These are phyloP conservation scores for Brachionus angularis DNA, from an alignment of 1,140 invertebrate genomes.

Conservation along the genomic window DNA sequence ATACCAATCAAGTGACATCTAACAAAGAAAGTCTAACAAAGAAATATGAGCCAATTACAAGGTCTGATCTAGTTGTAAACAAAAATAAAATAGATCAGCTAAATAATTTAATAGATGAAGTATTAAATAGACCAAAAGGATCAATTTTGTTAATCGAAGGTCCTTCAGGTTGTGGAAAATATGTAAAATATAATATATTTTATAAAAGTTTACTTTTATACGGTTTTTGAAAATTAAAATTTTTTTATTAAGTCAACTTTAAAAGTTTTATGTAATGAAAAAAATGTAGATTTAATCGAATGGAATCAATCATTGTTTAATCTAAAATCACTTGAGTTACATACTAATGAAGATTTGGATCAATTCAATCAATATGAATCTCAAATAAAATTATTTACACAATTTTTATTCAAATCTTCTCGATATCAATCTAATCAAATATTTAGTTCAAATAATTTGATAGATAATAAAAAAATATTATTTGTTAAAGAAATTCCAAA, in stretches of 20 bases:
- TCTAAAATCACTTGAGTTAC: slow-evolving; percentile 28
- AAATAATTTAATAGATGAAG: slow-evolving; percentile 10
- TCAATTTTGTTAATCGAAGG: slow-evolving; percentile 32
- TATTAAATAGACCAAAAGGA: not conserved
- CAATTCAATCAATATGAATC: not conserved
- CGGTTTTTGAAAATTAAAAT: not conserved
- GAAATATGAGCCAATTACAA: slow-evolving; percentile 6
- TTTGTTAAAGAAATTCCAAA: slow-evolving; percentile 28
- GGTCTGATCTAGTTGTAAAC: slow-evolving; percentile 5
- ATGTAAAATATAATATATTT: not conserved
- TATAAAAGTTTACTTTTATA: not conserved
- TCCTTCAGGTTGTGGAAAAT: slow-evolving; percentile 36
- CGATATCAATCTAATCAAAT: slow-evolving; percentile 27
- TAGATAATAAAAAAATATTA: slow-evolving; percentile 2
- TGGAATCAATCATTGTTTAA: slow-evolving; percentile 1
- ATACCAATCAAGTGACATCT: not conserved
- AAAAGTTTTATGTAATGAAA: slow-evolving; percentile 33
- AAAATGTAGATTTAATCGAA: slow-evolving; percentile 26
- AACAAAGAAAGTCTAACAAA: not conserved
- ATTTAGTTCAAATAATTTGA: not conserved
- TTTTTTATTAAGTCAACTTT: not conserved
- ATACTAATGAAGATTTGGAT: not conserved
- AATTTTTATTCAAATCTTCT: slow-evolving; percentile 38
- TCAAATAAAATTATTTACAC: slow-evolving; percentile 25
- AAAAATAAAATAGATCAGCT: slow-evolving; percentile 38